Base-by-base conservation (phyloP, 2,113 vertebrate genomes). In the Cariama cristata region DNA sequence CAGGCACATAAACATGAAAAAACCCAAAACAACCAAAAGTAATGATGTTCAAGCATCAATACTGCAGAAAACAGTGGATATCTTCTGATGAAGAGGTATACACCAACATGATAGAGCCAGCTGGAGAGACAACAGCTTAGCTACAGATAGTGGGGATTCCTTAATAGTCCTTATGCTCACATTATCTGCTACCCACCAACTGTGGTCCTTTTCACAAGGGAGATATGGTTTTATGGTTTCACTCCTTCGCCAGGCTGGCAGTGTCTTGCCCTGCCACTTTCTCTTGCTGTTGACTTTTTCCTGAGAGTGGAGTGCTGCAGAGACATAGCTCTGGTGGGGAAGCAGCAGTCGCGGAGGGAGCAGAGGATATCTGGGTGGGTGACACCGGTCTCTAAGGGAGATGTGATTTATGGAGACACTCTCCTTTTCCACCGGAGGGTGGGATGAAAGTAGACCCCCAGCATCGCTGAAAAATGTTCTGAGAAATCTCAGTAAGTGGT, bases 401-500 rank as follows among this genome's bases (percentile, higher is more conserved):
- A 32, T 49, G 64, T 32, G 52, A 91, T 84, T 86, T 84, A 88
- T 63, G 49, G 52, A 91, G 80, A 71, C 30, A 68, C 40, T 19
- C 8, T 64, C 16, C 49, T 58, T 83, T 82, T 59, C 76, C 63
- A 49, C 8, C 0, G 1, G 40, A 62, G 18, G 20, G n/a, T 60
- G 47, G 86, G 79, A 88, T 27, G 67, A 94, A 86, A 47, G 67
- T 47, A 92, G 80, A 93, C 49, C 68, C 68, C 73, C 60, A 63
- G 23, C 12, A 1, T 42, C 7, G 3, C 62, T 93, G 56, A 30
- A 91, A 96, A 83, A 74, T 9, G 11, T 90, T 93, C 55, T 71
- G 33, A 86, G 56, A 89, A 95, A 91, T 77, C 68, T 95, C 49
- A 23, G 56, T 95, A 86, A 96, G 83, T 89, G 80, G 38, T 95